These are phyloP conservation scores for Drosophila auraria DNA, from an alignment of 1,140 invertebrate genomes.

Conservation along the genomic window DNA sequence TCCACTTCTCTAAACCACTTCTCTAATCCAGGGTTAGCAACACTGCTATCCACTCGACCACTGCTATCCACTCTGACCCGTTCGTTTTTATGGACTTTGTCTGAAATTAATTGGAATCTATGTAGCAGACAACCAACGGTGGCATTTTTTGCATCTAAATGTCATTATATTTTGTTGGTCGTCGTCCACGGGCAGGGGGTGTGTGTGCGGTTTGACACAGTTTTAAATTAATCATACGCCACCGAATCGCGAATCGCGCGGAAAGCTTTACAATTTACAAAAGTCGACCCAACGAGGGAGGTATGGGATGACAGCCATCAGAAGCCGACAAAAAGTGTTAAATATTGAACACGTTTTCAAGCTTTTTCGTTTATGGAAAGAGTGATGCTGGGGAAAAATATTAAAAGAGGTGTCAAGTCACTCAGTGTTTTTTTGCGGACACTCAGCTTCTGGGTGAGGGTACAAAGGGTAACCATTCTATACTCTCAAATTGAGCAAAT, in stretches of 20 bases:
- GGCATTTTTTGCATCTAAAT: slow-evolving; percentile 65
- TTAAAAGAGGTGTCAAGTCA: slow-evolving; percentile 16
- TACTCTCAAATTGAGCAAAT: too few species aligned
- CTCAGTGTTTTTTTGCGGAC: background rate
- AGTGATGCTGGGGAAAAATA: background rate
- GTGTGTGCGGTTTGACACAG: slow-evolving; percentile 74
- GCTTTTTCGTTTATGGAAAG: slow-evolving; percentile 25
- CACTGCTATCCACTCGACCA: slow-evolving; percentile 7
- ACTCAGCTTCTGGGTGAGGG: background rate
- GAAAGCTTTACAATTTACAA: slow-evolving; percentile 68
- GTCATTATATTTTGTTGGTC: slow-evolving; percentile 35
- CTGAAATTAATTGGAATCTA: slow-evolving; percentile 80
- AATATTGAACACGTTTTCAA: slow-evolving; percentile 52
- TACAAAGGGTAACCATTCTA: background rate
- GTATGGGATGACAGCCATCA: slow-evolving; percentile 44
- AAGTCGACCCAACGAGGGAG: slow-evolving; percentile 7
- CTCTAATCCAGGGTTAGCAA: slow-evolving; percentile 2
- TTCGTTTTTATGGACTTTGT: slow-evolving; percentile 80
- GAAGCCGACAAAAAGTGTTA: slow-evolving; percentile 39
- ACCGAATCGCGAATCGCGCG: slow-evolving; percentile 49
- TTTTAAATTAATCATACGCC: slow-evolving; percentile 84
- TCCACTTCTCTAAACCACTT: background rate
- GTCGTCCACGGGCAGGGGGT: background rate
- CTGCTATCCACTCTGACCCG: slow-evolving; percentile 54
- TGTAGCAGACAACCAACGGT: slow-evolving; percentile 70